Conservation (phyloP, 2,888 invertebrate genomes). For the Meta bourneti region DNA sequence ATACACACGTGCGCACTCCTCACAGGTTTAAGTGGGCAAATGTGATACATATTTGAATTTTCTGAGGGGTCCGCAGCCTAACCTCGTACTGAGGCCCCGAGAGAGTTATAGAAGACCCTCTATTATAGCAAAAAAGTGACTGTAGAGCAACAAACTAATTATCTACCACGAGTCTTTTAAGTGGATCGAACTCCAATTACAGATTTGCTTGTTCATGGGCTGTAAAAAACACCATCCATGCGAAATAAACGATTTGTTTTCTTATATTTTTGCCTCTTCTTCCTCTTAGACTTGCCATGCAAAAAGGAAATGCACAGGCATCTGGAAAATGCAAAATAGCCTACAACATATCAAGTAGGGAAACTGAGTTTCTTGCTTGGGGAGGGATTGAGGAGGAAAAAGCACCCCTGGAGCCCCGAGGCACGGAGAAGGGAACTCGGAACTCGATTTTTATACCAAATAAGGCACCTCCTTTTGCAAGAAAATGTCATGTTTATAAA, state of each 20-base stretch:
- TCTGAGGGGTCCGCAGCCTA: too few species aligned
- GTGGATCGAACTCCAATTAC: too few species aligned
- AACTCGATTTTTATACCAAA: slow-evolving; percentile 59
- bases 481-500: slow-evolving; percentile 65
- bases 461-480: background rate
- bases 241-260: background rate
- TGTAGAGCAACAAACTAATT: too few species aligned
- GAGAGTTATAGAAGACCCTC: too few species aligned
- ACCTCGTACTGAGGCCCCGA: too few species aligned
- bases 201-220: too few species aligned
- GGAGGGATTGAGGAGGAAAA: slow-evolving; percentile 12
- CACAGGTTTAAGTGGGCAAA: too few species aligned
- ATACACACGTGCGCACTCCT: too few species aligned
- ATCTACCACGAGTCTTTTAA: too few species aligned
- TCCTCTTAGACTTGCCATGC: background rate
- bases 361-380: slow-evolving; percentile 43
- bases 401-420: background rate
- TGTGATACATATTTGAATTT: too few species aligned
- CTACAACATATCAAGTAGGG: slow-evolving; percentile 34
- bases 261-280: background rate
- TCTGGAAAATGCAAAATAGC: slow-evolving; percentile 56
- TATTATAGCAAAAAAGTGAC: too few species aligned
- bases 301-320: slow-evolving; percentile 7
- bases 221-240: background rate
- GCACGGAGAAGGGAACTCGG: background rate